Evolutionary conservation across 2,888 invertebrate species (phyloP).

Genomic region (Aproaerema taeniolella): DNA sequence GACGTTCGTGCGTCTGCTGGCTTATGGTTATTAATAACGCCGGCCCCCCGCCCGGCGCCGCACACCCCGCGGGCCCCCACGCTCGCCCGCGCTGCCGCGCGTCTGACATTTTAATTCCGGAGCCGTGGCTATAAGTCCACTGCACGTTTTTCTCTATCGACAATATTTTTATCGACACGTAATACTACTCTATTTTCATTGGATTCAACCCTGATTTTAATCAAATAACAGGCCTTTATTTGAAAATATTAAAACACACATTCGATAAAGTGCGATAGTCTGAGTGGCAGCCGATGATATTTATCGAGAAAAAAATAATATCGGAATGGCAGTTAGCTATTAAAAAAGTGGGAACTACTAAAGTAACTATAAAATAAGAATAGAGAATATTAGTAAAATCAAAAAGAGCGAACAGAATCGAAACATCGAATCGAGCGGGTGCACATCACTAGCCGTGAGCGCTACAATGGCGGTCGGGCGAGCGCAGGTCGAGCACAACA

Average conservation of each 20-base stretch:
- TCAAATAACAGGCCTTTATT: no score
- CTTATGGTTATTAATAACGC: slow-evolving; percentile 78
- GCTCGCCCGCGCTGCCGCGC: slow-evolving; percentile 63
- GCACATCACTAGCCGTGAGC: slow-evolving; percentile 72
- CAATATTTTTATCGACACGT: slow-evolving; percentile 55
- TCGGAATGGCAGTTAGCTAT: no score
- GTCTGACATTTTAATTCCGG: slow-evolving; percentile 77
- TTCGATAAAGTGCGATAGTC: no score
- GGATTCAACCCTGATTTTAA: no score
- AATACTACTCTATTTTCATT: slow-evolving; percentile 42
- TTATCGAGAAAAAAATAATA: no score
- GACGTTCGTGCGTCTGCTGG: slow-evolving; percentile 77
- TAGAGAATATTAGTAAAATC: no score
- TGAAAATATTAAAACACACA: no score
- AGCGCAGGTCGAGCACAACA: slow-evolving; percentile 77
- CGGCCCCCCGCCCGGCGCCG: slow-evolving; percentile 40
- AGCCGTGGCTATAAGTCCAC: slow-evolving; percentile 57
- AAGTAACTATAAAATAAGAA: no score
- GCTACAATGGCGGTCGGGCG: slow-evolving; percentile 77
- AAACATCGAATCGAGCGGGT: slow-evolving; percentile 46
- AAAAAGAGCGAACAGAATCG: no score
- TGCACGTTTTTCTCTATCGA: slow-evolving; percentile 53
- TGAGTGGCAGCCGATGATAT: no score
- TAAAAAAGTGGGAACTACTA: no score
- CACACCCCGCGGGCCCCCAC: slow-evolving; percentile 47